phyloP scores from a whole-genome alignment of 2,113 vertebrate species.

The Suncus etruscus region DNA sequence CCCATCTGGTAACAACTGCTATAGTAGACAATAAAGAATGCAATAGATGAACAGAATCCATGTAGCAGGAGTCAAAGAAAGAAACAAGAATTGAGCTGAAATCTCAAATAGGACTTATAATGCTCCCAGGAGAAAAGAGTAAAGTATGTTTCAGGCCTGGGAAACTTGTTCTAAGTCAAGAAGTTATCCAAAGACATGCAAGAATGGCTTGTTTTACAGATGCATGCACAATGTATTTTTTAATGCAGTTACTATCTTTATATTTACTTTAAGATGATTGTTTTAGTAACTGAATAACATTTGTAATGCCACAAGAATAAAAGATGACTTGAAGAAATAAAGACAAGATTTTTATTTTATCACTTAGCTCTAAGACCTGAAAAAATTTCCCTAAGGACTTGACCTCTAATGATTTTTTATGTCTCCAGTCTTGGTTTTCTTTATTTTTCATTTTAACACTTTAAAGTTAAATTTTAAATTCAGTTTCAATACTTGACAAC shows the following conservation, averaged over 20 bases:
- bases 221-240: background rate
- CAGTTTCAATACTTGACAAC: conserved; percentile 34
- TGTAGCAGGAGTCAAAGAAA: conserved; percentile 21
- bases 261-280: conserved; percentile 19
- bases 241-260: background rate
- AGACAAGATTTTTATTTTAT: conserved; percentile 35
- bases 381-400: conserved; percentile 26
- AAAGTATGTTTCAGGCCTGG: background rate
- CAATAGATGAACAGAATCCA: background rate
- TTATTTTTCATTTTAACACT: background rate
- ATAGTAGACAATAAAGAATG: background rate
- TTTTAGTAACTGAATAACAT: conserved; percentile 12
- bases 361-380: background rate
- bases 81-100: background rate
- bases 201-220: background rate
- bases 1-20: background rate
- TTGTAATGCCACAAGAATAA: background rate
- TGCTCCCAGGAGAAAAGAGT: background rate
- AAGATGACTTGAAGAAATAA: background rate
- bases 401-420: background rate
- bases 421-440: background rate
- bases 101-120: background rate
- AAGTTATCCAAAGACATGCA: background rate
- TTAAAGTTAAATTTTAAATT: conserved; percentile 47
- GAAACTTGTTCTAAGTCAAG: background rate